A percentile compares a stretch with the other conserved stretches of the same genome.
phyloP scores from a whole-genome alignment of 2,888 invertebrate genomes.

The Lypha dubia region DNA sequence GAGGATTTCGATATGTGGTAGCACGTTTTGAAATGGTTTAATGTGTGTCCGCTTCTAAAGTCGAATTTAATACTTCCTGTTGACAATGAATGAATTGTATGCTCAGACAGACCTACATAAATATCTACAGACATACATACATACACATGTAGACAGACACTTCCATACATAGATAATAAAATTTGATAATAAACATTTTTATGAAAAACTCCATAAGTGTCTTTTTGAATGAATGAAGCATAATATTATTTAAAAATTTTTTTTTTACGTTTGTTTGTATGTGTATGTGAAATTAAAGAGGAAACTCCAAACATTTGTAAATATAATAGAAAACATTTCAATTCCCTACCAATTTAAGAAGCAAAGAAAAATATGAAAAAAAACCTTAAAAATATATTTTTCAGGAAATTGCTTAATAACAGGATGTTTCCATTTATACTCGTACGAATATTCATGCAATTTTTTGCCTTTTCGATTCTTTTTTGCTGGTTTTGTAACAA shows the following conservation, averaged over 20 bases:
- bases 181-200: conserved; percentile 1
- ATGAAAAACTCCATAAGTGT: conserved; percentile 33
- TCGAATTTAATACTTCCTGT: conserved; percentile 64
- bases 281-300: conserved; percentile 28
- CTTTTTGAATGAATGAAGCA: conserved; percentile 24
- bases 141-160: not conserved
- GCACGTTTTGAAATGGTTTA: conserved; percentile 52
- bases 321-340: conserved; percentile 21
- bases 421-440: conserved; percentile 22
- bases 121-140: not conserved
- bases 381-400: not conserved
- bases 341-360: conserved; percentile 22
- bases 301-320: conserved; percentile 29
- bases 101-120: not conserved
- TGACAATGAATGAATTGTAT: conserved; percentile 43
- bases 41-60: conserved; percentile 52
- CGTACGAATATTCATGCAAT: conserved; percentile 3
- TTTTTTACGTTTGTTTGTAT: conserved; percentile 11
- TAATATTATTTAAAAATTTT: no score
- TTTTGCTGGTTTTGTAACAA: not conserved
- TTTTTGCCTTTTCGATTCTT: conserved; percentile 6
- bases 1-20: conserved; percentile 52
- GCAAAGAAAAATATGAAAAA: not conserved
- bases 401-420: conserved; percentile 24
- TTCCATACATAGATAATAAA: not conserved